Evolutionary conservation across 2,888 invertebrate species (phyloP), one percentile per base, ranked within the genome.

Genomic region (Nasonia oneida): DNA sequence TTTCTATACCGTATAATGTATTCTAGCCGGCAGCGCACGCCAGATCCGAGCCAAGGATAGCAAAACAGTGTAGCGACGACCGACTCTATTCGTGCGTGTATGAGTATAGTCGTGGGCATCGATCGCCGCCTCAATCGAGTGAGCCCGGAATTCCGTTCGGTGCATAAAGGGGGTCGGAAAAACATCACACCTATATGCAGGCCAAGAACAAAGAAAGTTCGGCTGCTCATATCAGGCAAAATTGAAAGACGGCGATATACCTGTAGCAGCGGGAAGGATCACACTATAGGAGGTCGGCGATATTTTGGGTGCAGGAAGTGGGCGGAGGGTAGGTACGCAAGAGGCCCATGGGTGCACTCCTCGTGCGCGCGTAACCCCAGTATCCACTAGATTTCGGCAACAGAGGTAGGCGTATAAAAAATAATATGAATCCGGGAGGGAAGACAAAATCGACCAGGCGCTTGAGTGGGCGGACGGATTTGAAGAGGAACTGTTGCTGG

Each of bases 11-110:
- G 29, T 1, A 47, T 75, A 64, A 82, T n/a, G 23, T 70, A 82
- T 82, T 82, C 75, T 47, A 76, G 76, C 70, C 61, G 39, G 70
- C 47, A 53, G 75, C 64, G 23, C 29, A 29, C 67, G 67, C n/a
- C 33, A 79, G 50, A 79, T 57, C 47, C n/a, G 67, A 42, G 37
- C 8, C 57, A 57, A 73, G 47, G 37, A 67, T 64, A 37, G n/a
- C 14, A 64, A 74, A 74, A 81, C 74, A 67, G 29, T 14, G 75
- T 75, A 42, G 39, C 67, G 64, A 23, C 23, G 23, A 8, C 39
- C 50, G 23, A 15, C 14, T 18, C 80, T 33, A 70, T 50, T 67
- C 50, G 12, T 37, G 42, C 37, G 64, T 75, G 6, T 15, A 47
- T 14, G 29, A 4, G 29, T 61, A 61, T 6, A 61, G 61, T 78